Conservation (phyloP, 2,888 invertebrate species). For the Cremastinae sp. region DNA sequence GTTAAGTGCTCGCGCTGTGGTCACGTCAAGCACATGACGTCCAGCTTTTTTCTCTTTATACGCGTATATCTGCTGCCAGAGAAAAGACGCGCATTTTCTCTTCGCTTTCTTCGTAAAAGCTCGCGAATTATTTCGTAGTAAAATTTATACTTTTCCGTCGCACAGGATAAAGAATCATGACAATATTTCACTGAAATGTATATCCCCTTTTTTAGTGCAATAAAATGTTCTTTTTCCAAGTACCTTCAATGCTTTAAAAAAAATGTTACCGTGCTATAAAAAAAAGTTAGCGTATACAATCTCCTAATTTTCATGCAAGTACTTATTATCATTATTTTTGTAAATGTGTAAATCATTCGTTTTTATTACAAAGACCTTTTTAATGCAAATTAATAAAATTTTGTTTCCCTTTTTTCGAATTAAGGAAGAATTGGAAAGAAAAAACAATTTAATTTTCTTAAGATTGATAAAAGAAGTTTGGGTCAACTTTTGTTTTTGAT, state of each 20-base stretch:
- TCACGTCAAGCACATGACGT: slow-evolving; percentile 49
- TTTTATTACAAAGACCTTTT: no score
- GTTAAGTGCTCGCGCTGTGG: slow-evolving; percentile 57
- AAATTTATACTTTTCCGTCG: neutral
- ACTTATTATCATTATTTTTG: no score
- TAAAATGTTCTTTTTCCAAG: neutral
- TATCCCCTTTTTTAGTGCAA: neutral
- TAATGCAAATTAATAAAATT: no score
- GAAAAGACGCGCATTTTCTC: neutral
- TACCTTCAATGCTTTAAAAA: no score
- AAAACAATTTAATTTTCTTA: neutral
- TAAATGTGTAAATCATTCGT: no score
- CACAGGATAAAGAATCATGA: neutral
- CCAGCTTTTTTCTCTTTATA: slow-evolving; percentile 16
- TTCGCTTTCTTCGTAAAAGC: neutral
- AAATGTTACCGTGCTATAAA: no score
- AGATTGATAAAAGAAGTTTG: neutral
- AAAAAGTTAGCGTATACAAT: no score
- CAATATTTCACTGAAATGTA: neutral
- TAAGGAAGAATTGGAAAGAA: neutral
- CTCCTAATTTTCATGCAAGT: no score
- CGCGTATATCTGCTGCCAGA: neutral
- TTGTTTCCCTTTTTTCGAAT: neutral
- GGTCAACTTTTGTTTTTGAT: slow-evolving; percentile 11
- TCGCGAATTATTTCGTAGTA: neutral